Evolutionary conservation across 1,140 invertebrate species (phyloP).

Genomic region (Lanistes nyassanus): DNA sequence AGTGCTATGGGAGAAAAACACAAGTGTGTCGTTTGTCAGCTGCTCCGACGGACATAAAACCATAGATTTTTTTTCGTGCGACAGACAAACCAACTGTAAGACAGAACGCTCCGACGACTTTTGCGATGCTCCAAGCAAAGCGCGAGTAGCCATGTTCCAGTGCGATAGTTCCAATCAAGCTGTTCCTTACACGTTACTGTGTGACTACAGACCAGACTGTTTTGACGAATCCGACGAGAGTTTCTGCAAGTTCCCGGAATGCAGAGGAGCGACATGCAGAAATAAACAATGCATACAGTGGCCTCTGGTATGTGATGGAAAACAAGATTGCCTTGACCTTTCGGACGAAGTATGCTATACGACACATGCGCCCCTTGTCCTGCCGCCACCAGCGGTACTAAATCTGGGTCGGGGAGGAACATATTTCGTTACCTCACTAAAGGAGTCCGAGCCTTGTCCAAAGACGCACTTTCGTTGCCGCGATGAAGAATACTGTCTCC

Average conservation of each 20-base stretch:
- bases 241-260: background rate
- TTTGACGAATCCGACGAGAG: background rate
- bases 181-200: background rate
- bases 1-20: no score
- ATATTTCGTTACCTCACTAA: background rate
- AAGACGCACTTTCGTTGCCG: conserved; percentile 18
- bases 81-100: no score
- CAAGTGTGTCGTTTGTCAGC: no score
- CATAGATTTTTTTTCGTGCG: no score
- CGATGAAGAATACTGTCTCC: conserved; percentile 3
- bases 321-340: background rate
- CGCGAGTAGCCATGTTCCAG: no score
- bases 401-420: conserved; percentile 11
- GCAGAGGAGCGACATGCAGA: background rate
- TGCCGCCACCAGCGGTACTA: background rate
- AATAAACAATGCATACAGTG: background rate
- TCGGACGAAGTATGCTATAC: background rate
- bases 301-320: background rate
- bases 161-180: background rate
- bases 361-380: background rate
- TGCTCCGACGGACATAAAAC: no score
- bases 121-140: no score
- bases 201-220: conserved; percentile 1
- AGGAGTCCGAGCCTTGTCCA: background rate
- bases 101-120: no score